phyloP scores from a whole-genome alignment of 2,113 vertebrate species.

The Tor tambroides region DNA sequence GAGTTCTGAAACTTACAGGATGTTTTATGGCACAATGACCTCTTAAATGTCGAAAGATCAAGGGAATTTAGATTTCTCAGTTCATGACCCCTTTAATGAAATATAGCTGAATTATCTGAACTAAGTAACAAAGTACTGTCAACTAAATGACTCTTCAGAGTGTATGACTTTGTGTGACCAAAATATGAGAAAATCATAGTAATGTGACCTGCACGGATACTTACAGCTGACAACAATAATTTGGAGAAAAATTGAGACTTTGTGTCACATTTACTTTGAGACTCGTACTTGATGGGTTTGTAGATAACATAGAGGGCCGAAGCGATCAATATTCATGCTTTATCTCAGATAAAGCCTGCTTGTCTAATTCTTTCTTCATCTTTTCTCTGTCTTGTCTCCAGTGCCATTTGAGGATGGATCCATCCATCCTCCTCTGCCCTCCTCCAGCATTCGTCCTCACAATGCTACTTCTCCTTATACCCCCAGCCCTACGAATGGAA shows the following conservation, averaged over 20 bases:
- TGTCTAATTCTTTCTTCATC: background rate
- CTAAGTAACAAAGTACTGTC: background rate
- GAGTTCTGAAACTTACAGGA: no score
- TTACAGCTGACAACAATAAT: background rate
- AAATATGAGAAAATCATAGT: background rate
- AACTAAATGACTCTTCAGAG: background rate
- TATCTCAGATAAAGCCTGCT: background rate
- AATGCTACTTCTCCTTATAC: slow-evolving; percentile 61
- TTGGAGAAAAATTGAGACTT: background rate
- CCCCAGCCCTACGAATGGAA: slow-evolving; percentile 48
- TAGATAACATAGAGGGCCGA: background rate
- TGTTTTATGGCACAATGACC: no score
- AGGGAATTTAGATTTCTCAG: no score
- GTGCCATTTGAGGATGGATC: slow-evolving; percentile 66
- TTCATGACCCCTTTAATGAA: no score
- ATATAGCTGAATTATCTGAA: background rate
- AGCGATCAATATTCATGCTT: background rate
- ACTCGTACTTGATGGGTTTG: background rate
- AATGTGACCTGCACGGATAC: background rate
- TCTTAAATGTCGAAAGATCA: no score
- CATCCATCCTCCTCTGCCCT: slow-evolving; percentile 48
- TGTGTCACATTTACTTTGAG: no score
- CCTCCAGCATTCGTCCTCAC: slow-evolving; percentile 38
- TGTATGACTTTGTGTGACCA: background rate
- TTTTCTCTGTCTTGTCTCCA: slow-evolving; percentile 53